Base-by-base conservation (phyloP, 2,888 invertebrate species). In the Eledone cirrhosa region DNA sequence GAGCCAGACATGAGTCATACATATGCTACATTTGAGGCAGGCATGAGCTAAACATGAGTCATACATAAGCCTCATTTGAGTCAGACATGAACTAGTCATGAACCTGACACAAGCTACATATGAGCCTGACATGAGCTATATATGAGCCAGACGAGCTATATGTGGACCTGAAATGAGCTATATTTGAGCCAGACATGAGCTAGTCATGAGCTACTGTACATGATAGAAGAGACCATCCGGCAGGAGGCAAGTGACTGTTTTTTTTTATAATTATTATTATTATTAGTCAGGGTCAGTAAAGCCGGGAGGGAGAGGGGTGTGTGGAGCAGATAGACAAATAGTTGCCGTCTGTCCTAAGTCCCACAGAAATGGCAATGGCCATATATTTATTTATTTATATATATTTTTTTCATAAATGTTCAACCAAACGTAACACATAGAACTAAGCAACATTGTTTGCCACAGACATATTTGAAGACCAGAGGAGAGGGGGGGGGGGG, bases 181-280 rank as follows among this genome's bases (percentile, higher is more conserved):
- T 65, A 24, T 19, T 65, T 5, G 53, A 65, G 65, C 14, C 24
- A 65, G 27, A n/a, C 53, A 22, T 53, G 53, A 22, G n/a, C 27
- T 7, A n/a, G 4, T 65, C 33, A 41, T 41, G 33, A 41, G 33
- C 33, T 41, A 41, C 33, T n/a, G 8, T 41, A 11, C 41, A 41
- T 31, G 69, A 72, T 16, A 72, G 72, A 13, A 41, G 63, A 63
- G n/a, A 72, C 72, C 72, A 72, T 72, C 72, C 72, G 72, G 72
- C 72, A 72, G 72, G 72, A 72, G 72, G 72, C 72, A 72, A 72
- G 72, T 72, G 72, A 72, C 72, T 72, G n/a, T 41, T 41, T 41
- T 11, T 41, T 41, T 41, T 41, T 41, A n/a, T n/a, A n/a, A n/a
- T n/a, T n/a, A n/a, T n/a, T n/a, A n/a, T n/a, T n/a, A n/a, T n/a